phyloP scores from a whole-genome alignment of 2,888 invertebrate genomes.

The Nemotelus nigrinus region DNA sequence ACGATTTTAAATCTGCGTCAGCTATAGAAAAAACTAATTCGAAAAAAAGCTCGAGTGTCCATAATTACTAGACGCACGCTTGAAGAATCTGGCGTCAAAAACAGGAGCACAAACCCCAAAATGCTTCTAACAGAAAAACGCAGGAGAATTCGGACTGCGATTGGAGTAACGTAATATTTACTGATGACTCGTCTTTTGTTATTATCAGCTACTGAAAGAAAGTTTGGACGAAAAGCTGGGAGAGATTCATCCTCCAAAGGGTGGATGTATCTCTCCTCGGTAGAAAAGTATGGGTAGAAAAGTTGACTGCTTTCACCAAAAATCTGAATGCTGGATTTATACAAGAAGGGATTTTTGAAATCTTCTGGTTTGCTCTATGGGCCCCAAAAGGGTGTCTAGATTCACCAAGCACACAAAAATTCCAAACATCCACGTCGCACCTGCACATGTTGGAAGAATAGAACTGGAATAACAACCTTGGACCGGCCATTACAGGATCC shows the following conservation, averaged over 20 bases:
- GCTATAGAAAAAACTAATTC: not conserved
- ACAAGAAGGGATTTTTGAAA: conserved; percentile 1
- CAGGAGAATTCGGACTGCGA: not conserved
- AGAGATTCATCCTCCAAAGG: no score
- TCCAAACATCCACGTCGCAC: not conserved
- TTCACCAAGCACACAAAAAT: not conserved
- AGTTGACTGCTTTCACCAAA: not conserved
- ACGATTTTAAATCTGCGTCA: not conserved
- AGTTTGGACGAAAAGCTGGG: no score
- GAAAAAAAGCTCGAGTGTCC: not conserved
- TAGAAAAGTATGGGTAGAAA: not conserved
- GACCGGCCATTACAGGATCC: not conserved
- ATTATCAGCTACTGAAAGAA: not conserved
- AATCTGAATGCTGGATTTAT: not conserved
- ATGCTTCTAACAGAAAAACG: not conserved
- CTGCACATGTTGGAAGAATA: not conserved
- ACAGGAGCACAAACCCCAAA: conserved; percentile 1
- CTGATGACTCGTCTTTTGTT: not conserved
- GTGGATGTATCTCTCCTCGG: no score
- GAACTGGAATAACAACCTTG: not conserved
- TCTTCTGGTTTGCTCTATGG: not conserved
- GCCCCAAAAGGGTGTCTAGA: not conserved
- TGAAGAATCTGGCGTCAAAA: not conserved
- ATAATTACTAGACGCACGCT: not conserved
- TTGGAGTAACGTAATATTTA: not conserved